A percentile compares a stretch with the other conserved stretches of the same genome.
These are phyloP conservation scores for Thamnophis sirtalis DNA, from an alignment of 2,113 vertebrate genomes.

Conservation along the genomic window DNA sequence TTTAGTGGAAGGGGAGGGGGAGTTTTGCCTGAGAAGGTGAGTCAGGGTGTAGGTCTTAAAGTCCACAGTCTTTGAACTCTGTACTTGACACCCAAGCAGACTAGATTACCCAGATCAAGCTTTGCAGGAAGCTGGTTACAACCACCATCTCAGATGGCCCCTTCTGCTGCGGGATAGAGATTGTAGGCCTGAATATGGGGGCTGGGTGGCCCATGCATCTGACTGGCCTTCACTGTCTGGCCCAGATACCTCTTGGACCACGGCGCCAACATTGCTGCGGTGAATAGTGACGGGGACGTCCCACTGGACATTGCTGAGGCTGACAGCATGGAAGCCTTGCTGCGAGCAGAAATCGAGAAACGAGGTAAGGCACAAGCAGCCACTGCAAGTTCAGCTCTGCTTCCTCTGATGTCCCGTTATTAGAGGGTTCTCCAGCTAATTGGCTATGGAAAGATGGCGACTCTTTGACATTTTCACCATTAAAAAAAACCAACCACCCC, in stretches of 20 bases:
- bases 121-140: neutral
- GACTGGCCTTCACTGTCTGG: conserved; percentile 15
- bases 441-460: neutral
- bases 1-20: neutral
- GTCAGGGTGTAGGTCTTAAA: too few relatives aligned
- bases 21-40: neutral
- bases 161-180: neutral
- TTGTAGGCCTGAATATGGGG: neutral
- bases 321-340: conserved; percentile 81
- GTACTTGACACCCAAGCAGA: neutral
- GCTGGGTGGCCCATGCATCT: neutral
- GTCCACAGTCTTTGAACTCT: neutral
- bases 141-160: too few relatives aligned
- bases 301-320: conserved; percentile 85
- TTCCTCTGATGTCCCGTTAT: neutral
- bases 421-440: neutral
- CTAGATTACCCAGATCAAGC: neutral
- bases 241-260: conserved; percentile 80
- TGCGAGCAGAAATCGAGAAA: conserved; percentile 72
- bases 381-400: neutral
- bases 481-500: neutral
- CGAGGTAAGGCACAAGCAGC: conserved; percentile 62
- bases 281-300: conserved; percentile 88
- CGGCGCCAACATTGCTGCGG: conserved; percentile 77
- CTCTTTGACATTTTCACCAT: neutral